Evolutionary conservation across 1,140 invertebrate genomes (phyloP).

Genomic region (Acromyrmex echinatior): DNA sequence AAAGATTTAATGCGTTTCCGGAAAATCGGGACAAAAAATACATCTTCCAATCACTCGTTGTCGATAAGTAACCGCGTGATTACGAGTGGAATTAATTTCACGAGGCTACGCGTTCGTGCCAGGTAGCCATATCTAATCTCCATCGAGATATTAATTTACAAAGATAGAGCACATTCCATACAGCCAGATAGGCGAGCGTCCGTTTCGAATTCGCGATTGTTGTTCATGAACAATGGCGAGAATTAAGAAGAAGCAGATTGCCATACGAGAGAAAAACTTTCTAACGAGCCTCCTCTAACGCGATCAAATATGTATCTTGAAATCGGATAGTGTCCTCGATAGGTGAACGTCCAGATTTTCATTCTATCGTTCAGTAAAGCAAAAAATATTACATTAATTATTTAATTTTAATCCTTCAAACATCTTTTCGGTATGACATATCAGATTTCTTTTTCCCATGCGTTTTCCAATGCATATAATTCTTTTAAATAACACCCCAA

Average conservation of each 20-base stretch:
- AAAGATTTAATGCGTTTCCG: background rate
- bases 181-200: background rate
- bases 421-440: no score
- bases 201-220: slow-evolving; percentile 42
- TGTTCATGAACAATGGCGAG: slow-evolving; percentile 39
- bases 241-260: slow-evolving; percentile 34
- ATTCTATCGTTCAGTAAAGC: background rate
- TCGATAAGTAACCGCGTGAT: slow-evolving; percentile 36
- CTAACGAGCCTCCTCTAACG: slow-evolving; percentile 25
- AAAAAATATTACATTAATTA: background rate
- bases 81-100: slow-evolving; percentile 61
- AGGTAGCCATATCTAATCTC: slow-evolving; percentile 73
- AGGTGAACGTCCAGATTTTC: background rate
- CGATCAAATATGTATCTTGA: slow-evolving; percentile 14
- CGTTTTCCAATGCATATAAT: no score
- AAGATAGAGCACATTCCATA: slow-evolving; percentile 61
- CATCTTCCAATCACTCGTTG: slow-evolving; percentile 27
- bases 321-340: slow-evolving; percentile 1
- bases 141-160: slow-evolving; percentile 70
- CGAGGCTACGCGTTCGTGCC: slow-evolving; percentile 20
- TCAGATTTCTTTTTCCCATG: no score
- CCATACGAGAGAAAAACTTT: slow-evolving; percentile 46
- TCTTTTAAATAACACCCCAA: no score
- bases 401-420: background rate
- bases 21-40: background rate